Conservation (phyloP, 2,888 invertebrate species). For the Agrotis exclamationis region DNA sequence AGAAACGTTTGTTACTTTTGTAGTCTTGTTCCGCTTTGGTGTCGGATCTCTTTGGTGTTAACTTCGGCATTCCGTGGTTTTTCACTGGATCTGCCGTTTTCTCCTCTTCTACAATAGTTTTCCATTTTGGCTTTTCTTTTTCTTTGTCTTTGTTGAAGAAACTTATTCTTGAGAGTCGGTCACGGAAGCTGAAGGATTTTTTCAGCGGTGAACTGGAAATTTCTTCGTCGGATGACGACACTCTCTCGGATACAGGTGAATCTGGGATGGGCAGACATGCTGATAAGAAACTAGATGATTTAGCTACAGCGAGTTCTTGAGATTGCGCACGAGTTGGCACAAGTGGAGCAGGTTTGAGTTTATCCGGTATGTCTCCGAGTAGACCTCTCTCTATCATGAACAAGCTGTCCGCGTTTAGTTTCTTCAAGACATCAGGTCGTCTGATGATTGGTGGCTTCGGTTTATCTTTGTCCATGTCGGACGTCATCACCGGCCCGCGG, state of each 20-base stretch:
- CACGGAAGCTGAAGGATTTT: slow-evolving; percentile 87
- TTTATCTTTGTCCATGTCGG: slow-evolving; percentile 83
- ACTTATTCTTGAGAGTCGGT: slow-evolving; percentile 82
- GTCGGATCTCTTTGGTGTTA: slow-evolving; percentile 55
- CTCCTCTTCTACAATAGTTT: slow-evolving; percentile 77
- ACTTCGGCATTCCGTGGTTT: slow-evolving; percentile 44
- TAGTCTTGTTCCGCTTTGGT: slow-evolving; percentile 75
- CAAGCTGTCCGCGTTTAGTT: slow-evolving; percentile 84
- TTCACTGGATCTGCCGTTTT: slow-evolving; percentile 54
- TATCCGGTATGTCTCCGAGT: slow-evolving; percentile 84
- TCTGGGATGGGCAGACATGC: slow-evolving; percentile 82
- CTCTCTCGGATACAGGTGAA: slow-evolving; percentile 74
- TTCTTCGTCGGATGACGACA: slow-evolving; percentile 76
- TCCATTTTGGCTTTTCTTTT: slow-evolving; percentile 80
- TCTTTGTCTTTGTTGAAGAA: slow-evolving; percentile 82
- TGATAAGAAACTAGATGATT: slow-evolving; percentile 85
- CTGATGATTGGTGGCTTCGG: slow-evolving; percentile 74
- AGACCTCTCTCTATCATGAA: slow-evolving; percentile 85
- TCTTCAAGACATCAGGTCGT: slow-evolving; percentile 83
- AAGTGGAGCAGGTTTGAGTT: slow-evolving; percentile 80
- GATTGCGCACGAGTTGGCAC: slow-evolving; percentile 80
- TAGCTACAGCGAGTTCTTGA: slow-evolving; percentile 83
- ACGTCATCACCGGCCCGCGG: slow-evolving; percentile 82
- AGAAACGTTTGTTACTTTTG: slow-evolving; percentile 83
- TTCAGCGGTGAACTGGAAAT: slow-evolving; percentile 77